phyloP scores from a whole-genome alignment of 1,140 invertebrate genomes.

The Polyergus mexicanus region DNA sequence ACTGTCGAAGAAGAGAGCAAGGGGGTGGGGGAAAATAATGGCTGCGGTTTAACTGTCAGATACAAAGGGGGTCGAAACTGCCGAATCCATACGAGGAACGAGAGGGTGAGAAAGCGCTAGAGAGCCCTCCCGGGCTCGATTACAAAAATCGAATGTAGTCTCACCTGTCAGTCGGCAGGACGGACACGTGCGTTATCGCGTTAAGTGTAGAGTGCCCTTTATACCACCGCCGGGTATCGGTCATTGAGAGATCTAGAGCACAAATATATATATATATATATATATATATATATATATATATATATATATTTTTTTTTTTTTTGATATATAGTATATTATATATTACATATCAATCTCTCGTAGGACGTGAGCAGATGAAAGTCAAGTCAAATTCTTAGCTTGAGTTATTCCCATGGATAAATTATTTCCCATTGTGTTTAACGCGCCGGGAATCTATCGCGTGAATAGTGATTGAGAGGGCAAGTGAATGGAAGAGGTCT shows the following conservation, averaged over 20 bases:
- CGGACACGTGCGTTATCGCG: slow-evolving; percentile 61
- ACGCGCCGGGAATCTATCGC: slow-evolving; percentile 49
- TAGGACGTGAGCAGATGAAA: slow-evolving; percentile 35
- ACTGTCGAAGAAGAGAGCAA: slow-evolving; percentile 49
- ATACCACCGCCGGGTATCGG: slow-evolving; percentile 55
- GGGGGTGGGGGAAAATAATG: slow-evolving; percentile 71
- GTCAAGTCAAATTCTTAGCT: slow-evolving; percentile 48
- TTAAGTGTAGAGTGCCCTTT: slow-evolving; percentile 67
- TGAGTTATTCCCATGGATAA: slow-evolving; percentile 61
- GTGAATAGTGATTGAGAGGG: slow-evolving; percentile 51
- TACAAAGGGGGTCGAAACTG: slow-evolving; percentile 75
- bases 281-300: no score
- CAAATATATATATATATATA: slow-evolving; percentile 39
- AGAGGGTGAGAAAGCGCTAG: slow-evolving; percentile 52
- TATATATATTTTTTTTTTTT: no score
- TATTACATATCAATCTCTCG: no score
- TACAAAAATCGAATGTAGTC: slow-evolving; percentile 78
- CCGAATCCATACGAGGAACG: slow-evolving; percentile 69
- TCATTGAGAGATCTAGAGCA: slow-evolving; percentile 41
- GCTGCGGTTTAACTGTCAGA: slow-evolving; percentile 77
- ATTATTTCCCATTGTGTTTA: slow-evolving; percentile 62
- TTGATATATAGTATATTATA: no score
- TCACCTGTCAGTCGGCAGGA: slow-evolving; percentile 71
- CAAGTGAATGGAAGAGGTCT: slow-evolving; percentile 43
- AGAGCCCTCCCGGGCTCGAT: slow-evolving; percentile 73